Percentiles rank a stretch among this genome's conserved stretches.
Evolutionary conservation across 1,140 invertebrate genomes (phyloP).

Genomic region (Meloidogyne hapla): DNA sequence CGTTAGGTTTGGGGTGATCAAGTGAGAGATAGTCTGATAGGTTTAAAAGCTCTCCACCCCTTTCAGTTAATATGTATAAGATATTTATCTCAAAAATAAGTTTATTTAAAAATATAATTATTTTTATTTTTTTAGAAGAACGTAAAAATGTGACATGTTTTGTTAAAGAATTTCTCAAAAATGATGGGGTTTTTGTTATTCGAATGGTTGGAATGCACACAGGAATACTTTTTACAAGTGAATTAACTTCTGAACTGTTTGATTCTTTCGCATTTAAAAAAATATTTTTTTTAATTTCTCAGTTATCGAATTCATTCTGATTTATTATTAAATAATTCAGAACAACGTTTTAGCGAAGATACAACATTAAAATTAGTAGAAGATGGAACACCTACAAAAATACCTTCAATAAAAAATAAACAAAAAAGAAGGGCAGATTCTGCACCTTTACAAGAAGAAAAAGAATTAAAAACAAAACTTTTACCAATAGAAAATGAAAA

Average conservation of each 20-base stretch:
- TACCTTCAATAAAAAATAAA: not conserved
- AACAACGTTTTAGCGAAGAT: slow-evolving; percentile 16
- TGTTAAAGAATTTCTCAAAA: slow-evolving; percentile 67
- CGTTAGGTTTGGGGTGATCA: too few species aligned
- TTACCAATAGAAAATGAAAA: not conserved
- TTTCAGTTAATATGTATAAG: too few species aligned
- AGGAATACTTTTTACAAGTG: slow-evolving; percentile 25
- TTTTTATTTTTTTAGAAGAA: slow-evolving; percentile 32
- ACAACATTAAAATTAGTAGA: slow-evolving; percentile 20
- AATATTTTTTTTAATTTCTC: not conserved
- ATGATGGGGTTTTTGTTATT: slow-evolving; percentile 68
- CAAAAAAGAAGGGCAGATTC: not conserved
- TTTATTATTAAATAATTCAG: slow-evolving; percentile 5
- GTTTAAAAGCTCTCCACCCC: too few species aligned
- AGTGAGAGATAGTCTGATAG: not conserved
- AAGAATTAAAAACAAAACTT: not conserved
- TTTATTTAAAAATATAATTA: slow-evolving; percentile 17
- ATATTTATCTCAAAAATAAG: not conserved
- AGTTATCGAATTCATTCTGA: slow-evolving; percentile 15
- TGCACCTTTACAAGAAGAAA: not conserved
- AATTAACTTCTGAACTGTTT: slow-evolving; percentile 21
- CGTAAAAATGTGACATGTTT: slow-evolving; percentile 55
- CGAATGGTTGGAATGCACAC: slow-evolving; percentile 62
- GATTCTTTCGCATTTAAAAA: too few species aligned
- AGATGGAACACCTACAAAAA: slow-evolving; percentile 6